Percentiles rank a stretch among this genome's conserved stretches.
Evolutionary conservation across 2,113 vertebrate genomes (phyloP).

Genomic region (Rana temporaria): DNA sequence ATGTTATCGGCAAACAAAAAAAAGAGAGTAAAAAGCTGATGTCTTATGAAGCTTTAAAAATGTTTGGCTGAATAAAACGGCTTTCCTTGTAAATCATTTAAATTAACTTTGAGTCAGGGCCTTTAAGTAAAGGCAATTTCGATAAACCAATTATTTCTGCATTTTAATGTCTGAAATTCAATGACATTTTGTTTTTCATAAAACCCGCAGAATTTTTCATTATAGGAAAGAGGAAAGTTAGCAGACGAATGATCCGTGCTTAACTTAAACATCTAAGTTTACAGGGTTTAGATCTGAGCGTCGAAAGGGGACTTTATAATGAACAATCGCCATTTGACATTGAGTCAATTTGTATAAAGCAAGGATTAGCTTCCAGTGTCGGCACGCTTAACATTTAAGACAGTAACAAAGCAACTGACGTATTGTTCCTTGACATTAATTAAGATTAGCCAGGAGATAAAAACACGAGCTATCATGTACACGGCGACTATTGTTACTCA

Average conservation of each 20-base stretch:
- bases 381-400: conserved; percentile 27
- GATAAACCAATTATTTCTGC: conserved; percentile 55
- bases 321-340: conserved; percentile 33
- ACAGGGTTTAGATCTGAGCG: conserved; percentile 17
- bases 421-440: conserved; percentile 18
- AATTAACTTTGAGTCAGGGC: conserved; percentile 49
- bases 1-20: not conserved
- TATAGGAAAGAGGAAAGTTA: not conserved
- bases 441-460: not conserved
- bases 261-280: conserved; percentile 49
- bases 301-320: conserved; percentile 43
- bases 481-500: no score
- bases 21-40: not conserved
- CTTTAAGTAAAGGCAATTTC: conserved; percentile 49
- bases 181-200: conserved; percentile 42
- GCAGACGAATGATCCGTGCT: conserved; percentile 19
- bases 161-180: conserved; percentile 47
- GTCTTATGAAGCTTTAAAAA: conserved; percentile 37
- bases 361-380: conserved; percentile 13
- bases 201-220: conserved; percentile 29
- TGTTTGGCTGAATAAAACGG: conserved; percentile 38
- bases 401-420: conserved; percentile 22
- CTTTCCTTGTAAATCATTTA: conserved; percentile 40
- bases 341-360: conserved; percentile 48
- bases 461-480: no score